These are phyloP conservation scores for Enteromius trimaculatus DNA, from an alignment of 2,797 vertebrate genomes.

Conservation along the genomic window DNA sequence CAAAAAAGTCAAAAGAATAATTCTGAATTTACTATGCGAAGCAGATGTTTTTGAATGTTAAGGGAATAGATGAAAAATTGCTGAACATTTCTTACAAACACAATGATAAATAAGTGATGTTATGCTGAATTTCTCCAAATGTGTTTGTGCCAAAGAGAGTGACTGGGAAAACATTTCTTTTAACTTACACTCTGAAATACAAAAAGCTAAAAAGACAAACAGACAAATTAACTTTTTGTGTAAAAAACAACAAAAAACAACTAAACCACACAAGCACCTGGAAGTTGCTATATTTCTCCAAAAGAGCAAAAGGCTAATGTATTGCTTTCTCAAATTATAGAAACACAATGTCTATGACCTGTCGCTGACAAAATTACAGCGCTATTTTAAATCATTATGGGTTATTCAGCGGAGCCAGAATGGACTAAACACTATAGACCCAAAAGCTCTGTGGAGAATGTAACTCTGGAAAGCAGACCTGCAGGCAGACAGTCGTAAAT, in stretches of 20 bases:
- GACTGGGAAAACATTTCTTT: neutral
- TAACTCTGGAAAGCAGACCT: conserved; percentile 49
- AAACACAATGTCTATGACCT: conserved; percentile 19
- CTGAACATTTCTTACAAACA: neutral
- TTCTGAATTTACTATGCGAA: neutral
- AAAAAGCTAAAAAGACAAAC: neutral
- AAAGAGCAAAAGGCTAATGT: neutral
- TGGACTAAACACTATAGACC: conserved; percentile 48
- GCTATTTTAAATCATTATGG: conserved; percentile 42
- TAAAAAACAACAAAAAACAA: neutral
- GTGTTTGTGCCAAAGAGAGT: too few species aligned
- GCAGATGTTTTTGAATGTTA: neutral
- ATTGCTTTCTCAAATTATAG: conserved; percentile 6
- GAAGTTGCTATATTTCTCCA: neutral
- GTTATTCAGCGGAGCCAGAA: conserved; percentile 41
- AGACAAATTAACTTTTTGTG: neutral
- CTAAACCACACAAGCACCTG: neutral
- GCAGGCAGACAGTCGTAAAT: conserved; percentile 58
- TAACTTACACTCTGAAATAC: neutral
- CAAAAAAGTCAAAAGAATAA: neutral
- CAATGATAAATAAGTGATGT: neutral
- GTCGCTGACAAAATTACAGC: conserved; percentile 18
- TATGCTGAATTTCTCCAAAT: neutral
- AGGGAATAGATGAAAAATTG: neutral
- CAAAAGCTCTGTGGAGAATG: conserved; percentile 38